These are phyloP conservation scores for Apoda limacodes DNA, from an alignment of 2,888 invertebrate genomes.

Conservation along the genomic window DNA sequence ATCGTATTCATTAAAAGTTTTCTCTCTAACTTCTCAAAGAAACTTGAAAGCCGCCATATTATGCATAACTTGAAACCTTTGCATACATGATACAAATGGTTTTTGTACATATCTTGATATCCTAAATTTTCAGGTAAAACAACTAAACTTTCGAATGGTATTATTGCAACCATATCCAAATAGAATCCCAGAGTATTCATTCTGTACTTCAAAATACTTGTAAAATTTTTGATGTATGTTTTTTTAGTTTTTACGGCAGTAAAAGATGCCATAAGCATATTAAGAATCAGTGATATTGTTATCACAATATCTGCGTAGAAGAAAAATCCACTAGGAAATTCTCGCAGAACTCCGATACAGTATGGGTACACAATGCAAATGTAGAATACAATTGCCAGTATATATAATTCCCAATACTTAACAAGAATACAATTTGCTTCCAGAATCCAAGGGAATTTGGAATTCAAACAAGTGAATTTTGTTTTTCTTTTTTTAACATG, in stretches of 20 bases:
- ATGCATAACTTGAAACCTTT: conserved; percentile 66
- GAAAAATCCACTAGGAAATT: conserved; percentile 44
- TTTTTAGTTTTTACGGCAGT: conserved; percentile 63
- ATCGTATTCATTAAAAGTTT: conserved; percentile 48
- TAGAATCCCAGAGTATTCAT: conserved; percentile 61
- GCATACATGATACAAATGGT: conserved; percentile 56
- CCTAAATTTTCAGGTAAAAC: conserved; percentile 40
- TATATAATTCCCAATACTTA: conserved; percentile 58
- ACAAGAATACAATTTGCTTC: conserved; percentile 52
- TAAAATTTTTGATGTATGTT: conserved; percentile 39
- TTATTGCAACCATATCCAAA: conserved; percentile 55
- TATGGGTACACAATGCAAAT: conserved; percentile 60
- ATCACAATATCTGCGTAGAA: conserved; percentile 47
- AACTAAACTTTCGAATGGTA: conserved; percentile 61
- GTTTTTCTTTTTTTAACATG: conserved; percentile 48
- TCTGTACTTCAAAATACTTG: conserved; percentile 45
- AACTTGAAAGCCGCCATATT: conserved; percentile 56
- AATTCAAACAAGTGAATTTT: conserved; percentile 44
- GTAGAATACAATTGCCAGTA: conserved; percentile 47
- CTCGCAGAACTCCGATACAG: conserved; percentile 49
- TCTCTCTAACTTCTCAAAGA: conserved; percentile 53
- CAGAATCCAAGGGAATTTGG: conserved; percentile 59
- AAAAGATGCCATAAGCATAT: conserved; percentile 47
- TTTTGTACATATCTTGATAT: conserved; percentile 45
- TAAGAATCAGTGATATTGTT: conserved; percentile 46